phyloP scores from a whole-genome alignment of 2,888 invertebrate species.

The Tetragonisca angustula region DNA sequence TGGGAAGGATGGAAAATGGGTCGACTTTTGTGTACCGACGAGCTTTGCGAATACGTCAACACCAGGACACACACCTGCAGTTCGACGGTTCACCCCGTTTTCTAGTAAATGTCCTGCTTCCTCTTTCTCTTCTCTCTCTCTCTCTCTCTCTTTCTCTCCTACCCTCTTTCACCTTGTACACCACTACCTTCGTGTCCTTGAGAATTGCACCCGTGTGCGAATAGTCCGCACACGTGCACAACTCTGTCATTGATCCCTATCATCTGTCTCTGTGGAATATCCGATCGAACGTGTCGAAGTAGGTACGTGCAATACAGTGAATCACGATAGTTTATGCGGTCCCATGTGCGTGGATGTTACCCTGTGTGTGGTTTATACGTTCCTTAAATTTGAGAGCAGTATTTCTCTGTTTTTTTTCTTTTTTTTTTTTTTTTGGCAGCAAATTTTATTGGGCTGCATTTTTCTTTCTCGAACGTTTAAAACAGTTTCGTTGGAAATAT shows the following conservation, averaged over 20 bases:
- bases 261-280: slow-evolving; percentile 12
- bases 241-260: not conserved
- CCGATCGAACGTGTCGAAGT: slow-evolving; percentile 26
- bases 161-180: not conserved
- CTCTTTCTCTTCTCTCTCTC: not conserved
- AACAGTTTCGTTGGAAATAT: no score
- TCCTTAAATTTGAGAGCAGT: no score
- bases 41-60: slow-evolving; percentile 68
- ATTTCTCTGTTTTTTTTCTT: no score
- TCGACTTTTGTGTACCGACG: slow-evolving; percentile 73
- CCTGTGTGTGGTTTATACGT: no score
- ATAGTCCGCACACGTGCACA: not conserved
- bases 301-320: no score
- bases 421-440: no score
- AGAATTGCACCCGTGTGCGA: slow-evolving; percentile 20
- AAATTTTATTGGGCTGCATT: no score
- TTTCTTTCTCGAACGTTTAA: no score
- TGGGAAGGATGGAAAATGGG: slow-evolving; percentile 67
- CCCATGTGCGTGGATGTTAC: no score
- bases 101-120: slow-evolving; percentile 43
- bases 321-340: no score
- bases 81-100: slow-evolving; percentile 48
- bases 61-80: slow-evolving; percentile 65
- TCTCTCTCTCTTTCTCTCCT: not conserved
- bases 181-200: slow-evolving; percentile 46